These are phyloP conservation scores for Psilopogon haemacephalus DNA, from an alignment of 2,113 vertebrate genomes.

Conservation along the genomic window DNA sequence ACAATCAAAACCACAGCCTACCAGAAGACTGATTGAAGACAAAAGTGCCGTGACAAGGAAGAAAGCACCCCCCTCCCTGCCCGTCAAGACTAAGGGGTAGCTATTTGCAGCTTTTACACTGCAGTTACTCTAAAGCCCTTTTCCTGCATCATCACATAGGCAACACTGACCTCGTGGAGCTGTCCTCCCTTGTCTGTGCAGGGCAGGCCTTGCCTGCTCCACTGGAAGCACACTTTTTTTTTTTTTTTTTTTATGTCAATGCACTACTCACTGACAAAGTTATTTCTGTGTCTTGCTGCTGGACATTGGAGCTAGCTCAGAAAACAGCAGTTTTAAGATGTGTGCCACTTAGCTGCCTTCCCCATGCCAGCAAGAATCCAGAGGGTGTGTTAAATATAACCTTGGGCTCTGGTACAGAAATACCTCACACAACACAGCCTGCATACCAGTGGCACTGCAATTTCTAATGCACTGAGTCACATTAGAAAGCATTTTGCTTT, in stretches of 20 bases:
- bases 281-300: not conserved
- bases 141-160: not conserved
- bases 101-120: not conserved
- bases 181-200: not conserved
- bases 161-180: not conserved
- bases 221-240: not conserved
- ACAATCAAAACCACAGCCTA: not conserved
- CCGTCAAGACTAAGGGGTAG: not conserved
- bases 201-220: not conserved
- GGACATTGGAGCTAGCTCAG: not conserved
- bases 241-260: no score
- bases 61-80: no score
- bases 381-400: not conserved
- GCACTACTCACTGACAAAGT: not conserved
- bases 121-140: not conserved
- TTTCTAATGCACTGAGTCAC: accelerated
- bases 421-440: not conserved
- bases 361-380: accelerated
- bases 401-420: not conserved
- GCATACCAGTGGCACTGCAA: not conserved
- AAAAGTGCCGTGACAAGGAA: not conserved
- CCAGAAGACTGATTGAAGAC: not conserved
- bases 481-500: not conserved
- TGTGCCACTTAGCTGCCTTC: not conserved
- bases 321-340: not conserved